Percentiles rank a stretch among this genome's conserved stretches.
Conservation (phyloP, 2,888 invertebrate species). For the Drosophila planitibia region DNA sequence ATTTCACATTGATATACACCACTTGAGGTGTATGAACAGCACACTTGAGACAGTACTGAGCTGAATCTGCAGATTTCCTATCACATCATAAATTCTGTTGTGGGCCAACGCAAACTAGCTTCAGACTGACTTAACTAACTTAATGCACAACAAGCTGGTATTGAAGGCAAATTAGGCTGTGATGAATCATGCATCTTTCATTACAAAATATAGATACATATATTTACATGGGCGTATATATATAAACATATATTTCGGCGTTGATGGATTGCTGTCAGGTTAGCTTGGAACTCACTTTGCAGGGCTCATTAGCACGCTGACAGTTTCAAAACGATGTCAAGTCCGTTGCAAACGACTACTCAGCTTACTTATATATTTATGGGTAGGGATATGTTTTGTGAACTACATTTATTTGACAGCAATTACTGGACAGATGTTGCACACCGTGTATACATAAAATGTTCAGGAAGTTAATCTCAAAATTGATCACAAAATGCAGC, state of each 20-base stretch:
- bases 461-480: conserved; percentile 25
- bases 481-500: not conserved
- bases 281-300: conserved; percentile 49
- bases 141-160: conserved; percentile 8
- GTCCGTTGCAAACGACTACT: conserved; percentile 53
- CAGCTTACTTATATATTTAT: conserved; percentile 26
- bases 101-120: conserved; percentile 43
- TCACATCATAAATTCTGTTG: conserved; percentile 4
- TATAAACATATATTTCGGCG: conserved; percentile 10
- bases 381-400: conserved; percentile 23
- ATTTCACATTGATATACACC: conserved; percentile 27
- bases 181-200: conserved; percentile 51
- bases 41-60: conserved; percentile 41
- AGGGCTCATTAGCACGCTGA: conserved; percentile 76
- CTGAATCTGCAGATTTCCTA: conserved; percentile 23
- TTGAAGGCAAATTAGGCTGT: conserved; percentile 31
- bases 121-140: conserved; percentile 28
- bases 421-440: conserved; percentile 40
- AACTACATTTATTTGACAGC: conserved; percentile 50
- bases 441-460: conserved; percentile 46
- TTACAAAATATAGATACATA: conserved; percentile 42
- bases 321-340: conserved; percentile 71
- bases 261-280: conserved; percentile 48
- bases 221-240: not conserved
- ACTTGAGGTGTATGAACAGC: conserved; percentile 22